Evolutionary conservation across 2,797 vertebrate genomes (phyloP).

Genomic region (Rallus crepitans): DNA sequence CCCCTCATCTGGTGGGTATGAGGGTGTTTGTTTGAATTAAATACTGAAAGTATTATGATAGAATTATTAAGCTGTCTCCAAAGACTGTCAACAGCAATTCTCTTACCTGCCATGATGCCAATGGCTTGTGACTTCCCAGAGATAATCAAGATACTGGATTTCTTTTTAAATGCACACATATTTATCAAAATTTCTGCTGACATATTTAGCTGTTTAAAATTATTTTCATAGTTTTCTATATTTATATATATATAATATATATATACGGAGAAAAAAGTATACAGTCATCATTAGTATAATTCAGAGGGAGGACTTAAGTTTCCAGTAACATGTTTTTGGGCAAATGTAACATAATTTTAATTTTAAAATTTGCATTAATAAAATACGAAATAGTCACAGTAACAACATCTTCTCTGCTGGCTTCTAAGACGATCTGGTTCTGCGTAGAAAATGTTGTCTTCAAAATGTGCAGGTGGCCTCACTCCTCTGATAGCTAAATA

Average conservation of each 20-base stretch:
- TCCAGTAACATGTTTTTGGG: background rate
- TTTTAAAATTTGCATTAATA: background rate
- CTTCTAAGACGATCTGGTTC: background rate
- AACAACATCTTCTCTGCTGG: background rate
- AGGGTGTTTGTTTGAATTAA: background rate
- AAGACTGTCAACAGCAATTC: background rate
- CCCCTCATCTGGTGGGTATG: background rate
- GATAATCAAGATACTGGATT: background rate
- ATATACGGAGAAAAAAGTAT: accelerated
- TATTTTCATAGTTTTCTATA: background rate
- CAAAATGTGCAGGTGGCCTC: background rate
- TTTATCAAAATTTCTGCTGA: background rate
- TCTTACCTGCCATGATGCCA: background rate
- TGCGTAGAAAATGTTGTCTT: background rate
- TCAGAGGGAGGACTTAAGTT: background rate
- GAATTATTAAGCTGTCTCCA: background rate
- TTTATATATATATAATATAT: no score
- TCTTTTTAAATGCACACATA: background rate
- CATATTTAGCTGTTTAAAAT: background rate
- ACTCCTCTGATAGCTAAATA: background rate
- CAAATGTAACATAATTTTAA: background rate
- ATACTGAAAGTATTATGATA: background rate
- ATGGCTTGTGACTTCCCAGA: background rate
- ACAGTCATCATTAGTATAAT: background rate
- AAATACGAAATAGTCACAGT: background rate